A percentile compares a stretch with the other conserved stretches of the same genome.
Conservation (phyloP, 2,113 vertebrate species). For the Antechinus flavipes region DNA sequence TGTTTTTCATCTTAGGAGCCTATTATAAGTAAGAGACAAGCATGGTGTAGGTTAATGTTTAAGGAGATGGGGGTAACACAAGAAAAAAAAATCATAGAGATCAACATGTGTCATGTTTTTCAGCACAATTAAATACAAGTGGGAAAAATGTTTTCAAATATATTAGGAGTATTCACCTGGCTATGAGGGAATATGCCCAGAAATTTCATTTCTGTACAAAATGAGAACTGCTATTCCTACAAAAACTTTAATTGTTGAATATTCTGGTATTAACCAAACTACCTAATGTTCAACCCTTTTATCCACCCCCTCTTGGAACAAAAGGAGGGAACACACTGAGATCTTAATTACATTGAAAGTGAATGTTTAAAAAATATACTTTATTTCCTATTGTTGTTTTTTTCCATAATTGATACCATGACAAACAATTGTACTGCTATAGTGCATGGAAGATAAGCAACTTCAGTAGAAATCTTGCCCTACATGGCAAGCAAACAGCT, state of each 20-base stretch:
- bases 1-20: slow-evolving; percentile 5
- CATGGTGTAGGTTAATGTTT: slow-evolving; percentile 23
- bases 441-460: slow-evolving; percentile 84
- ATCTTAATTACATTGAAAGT: slow-evolving; percentile 74
- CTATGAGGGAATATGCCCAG: slow-evolving; percentile 41
- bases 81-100: slow-evolving; percentile 38
- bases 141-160: slow-evolving; percentile 32
- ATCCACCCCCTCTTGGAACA: neutral
- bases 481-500: slow-evolving; percentile 89
- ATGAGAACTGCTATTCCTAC: slow-evolving; percentile 65
- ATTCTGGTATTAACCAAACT: slow-evolving; percentile 60
- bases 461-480: slow-evolving; percentile 82
- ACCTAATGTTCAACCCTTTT: neutral
- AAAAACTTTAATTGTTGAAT: slow-evolving; percentile 49
- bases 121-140: slow-evolving; percentile 57
- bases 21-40: slow-evolving; percentile 43
- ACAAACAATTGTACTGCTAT: slow-evolving; percentile 78
- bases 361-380: slow-evolving; percentile 60
- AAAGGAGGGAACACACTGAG: slow-evolving; percentile 70
- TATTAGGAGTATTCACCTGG: slow-evolving; percentile 49
- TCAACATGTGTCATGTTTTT: slow-evolving; percentile 49
- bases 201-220: slow-evolving; percentile 47
- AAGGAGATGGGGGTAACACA: neutral
- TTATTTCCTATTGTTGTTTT: slow-evolving; percentile 63
- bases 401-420: slow-evolving; percentile 74